phyloP scores from a whole-genome alignment of 92 coral and sea anemone genomes.

The Porites lobata region DNA sequence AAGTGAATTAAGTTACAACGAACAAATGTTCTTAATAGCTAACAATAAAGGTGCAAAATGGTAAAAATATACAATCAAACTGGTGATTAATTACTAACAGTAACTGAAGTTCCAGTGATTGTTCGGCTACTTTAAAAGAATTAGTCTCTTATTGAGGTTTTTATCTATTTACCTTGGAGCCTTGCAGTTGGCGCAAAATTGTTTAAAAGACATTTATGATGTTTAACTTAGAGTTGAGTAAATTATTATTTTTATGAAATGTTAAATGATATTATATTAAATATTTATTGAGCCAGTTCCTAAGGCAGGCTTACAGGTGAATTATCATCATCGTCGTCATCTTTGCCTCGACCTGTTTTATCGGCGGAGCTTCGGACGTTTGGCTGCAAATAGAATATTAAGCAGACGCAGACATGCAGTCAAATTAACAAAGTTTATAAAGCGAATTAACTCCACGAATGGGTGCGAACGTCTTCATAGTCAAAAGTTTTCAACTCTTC shows the following conservation, averaged over 20 bases:
- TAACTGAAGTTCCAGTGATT: too few species aligned
- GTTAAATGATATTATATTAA: not conserved
- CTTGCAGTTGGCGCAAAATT: not conserved
- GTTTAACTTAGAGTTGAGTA: not conserved
- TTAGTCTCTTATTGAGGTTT: not conserved
- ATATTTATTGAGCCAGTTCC: not conserved
- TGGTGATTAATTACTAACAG: too few species aligned
- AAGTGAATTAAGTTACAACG: too few species aligned
- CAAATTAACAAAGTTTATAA: not conserved
- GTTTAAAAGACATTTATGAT: too few species aligned
- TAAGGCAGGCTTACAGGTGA: conserved; percentile 31
- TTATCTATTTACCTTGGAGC: not conserved
- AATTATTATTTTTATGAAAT: not conserved
- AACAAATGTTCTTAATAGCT: too few species aligned
- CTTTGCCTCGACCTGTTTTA: conserved; percentile 38
- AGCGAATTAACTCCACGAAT: not conserved
- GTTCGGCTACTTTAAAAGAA: too few species aligned
- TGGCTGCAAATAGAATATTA: conserved; percentile 51
- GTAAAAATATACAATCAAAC: too few species aligned
- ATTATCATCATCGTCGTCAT: conserved; percentile 18
- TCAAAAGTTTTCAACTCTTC: too few species aligned
- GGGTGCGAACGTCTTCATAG: not conserved
- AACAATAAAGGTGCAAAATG: too few species aligned
- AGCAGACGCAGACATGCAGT: conserved; percentile 9
- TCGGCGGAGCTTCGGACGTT: conserved; percentile 17